A percentile compares a stretch with the other conserved stretches of the same genome.
Conservation (phyloP, 1,140 invertebrate species). For the Drosophila nannoptera region DNA sequence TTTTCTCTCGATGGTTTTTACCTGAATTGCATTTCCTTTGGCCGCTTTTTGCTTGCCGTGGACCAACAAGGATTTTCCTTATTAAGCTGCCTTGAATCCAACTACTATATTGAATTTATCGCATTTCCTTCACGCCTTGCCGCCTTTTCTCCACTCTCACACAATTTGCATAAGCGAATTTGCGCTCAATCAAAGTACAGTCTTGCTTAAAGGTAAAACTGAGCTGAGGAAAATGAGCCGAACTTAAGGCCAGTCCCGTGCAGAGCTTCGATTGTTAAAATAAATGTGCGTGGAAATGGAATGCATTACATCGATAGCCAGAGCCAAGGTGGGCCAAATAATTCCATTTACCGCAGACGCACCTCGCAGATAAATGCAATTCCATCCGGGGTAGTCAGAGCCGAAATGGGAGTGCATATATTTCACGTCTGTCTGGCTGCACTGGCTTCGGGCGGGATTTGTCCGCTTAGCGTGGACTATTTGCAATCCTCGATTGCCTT, state of each 20-base stretch:
- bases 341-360: background rate
- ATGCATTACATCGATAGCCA: too few relatives aligned
- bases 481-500: conserved; percentile 22
- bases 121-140: conserved; percentile 16
- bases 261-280: too few relatives aligned
- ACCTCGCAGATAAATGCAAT: background rate
- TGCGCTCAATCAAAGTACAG: too few relatives aligned
- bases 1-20: conserved; percentile 8
- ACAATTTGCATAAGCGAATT: too few relatives aligned
- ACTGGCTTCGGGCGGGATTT: conserved; percentile 11
- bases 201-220: too few relatives aligned
- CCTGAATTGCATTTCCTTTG: conserved; percentile 3
- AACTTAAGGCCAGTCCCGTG: too few relatives aligned
- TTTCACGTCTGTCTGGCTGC: conserved; percentile 1
- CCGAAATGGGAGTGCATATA: background rate
- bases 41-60: background rate
- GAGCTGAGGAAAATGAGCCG: too few relatives aligned
- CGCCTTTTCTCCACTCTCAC: background rate
- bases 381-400: background rate
- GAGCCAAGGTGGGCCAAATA: too few relatives aligned
- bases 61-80: conserved; percentile 36
- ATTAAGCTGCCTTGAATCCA: conserved; percentile 37
- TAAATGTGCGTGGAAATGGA: too few relatives aligned
- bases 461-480: conserved; percentile 13
- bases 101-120: conserved; percentile 37